These are phyloP conservation scores for Drosophila mulleri DNA, from an alignment of 2,888 invertebrate species.

Conservation along the genomic window DNA sequence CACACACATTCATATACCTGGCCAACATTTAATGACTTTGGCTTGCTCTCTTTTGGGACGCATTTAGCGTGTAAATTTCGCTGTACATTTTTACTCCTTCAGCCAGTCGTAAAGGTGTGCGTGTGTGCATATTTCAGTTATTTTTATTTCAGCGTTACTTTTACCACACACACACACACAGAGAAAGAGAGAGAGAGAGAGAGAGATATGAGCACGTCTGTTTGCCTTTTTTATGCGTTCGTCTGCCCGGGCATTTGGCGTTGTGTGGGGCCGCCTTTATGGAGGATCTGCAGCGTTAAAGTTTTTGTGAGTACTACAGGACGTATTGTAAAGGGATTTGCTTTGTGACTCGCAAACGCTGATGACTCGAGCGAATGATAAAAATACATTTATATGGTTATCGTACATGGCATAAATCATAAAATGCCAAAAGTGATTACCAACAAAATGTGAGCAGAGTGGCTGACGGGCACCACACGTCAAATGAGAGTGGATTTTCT, in stretches of 20 bases:
- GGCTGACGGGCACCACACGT: not conserved
- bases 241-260: conserved; percentile 26
- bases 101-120: conserved; percentile 66
- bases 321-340: conserved; percentile 68
- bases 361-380: conserved; percentile 56
- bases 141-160: conserved; percentile 73
- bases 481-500: not conserved
- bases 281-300: conserved; percentile 36
- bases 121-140: conserved; percentile 72
- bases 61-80: conserved; percentile 76
- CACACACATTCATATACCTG: conserved; percentile 45
- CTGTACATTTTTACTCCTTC: conserved; percentile 74
- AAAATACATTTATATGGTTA: conserved; percentile 67
- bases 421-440: conserved; percentile 36
- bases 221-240: conserved; percentile 58
- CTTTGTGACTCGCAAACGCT: conserved; percentile 54
- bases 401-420: conserved; percentile 63
- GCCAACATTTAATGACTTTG: conserved; percentile 78
- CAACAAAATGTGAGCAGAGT: conserved; percentile 10
- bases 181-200: conserved; percentile 11
- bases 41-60: conserved; percentile 76
- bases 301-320: conserved; percentile 35
- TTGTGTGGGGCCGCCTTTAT: conserved; percentile 24
- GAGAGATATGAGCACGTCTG: conserved; percentile 53
- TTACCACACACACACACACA: conserved; percentile 50